Percentiles rank a stretch among this genome's conserved stretches.
Evolutionary conservation across 2,797 vertebrate species (phyloP).

Genomic region (Pristis pectinata): DNA sequence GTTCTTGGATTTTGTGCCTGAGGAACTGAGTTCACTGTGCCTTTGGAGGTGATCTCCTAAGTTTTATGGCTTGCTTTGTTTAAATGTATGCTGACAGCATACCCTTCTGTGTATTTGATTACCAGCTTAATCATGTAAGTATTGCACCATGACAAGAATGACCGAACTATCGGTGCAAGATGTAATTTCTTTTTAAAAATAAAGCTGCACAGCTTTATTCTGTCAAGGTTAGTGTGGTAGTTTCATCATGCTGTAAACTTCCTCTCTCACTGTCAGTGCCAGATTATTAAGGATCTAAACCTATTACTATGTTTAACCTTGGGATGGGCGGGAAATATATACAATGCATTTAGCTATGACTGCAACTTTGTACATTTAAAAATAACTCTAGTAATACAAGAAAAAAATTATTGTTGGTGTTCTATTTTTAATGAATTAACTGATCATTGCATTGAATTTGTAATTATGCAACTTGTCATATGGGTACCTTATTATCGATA

Average conservation of each 20-base stretch:
- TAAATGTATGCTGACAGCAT: not conserved
- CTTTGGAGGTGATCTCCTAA: not conserved
- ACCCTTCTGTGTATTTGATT: not conserved
- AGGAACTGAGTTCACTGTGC: not conserved
- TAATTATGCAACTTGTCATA: too few relatives aligned
- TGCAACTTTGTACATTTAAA: not conserved
- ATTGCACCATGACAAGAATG: not conserved
- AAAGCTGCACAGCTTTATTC: not conserved
- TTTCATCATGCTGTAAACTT: not conserved
- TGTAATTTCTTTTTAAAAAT: not conserved
- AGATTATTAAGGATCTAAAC: not conserved
- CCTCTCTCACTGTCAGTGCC: not conserved
- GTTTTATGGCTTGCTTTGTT: not conserved
- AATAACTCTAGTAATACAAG: too few relatives aligned
- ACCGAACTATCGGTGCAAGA: not conserved
- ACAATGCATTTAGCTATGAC: not conserved
- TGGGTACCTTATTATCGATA: too few relatives aligned
- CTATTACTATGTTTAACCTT: too few relatives aligned
- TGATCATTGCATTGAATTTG: too few relatives aligned
- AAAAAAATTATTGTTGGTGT: too few relatives aligned
- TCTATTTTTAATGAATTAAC: too few relatives aligned
- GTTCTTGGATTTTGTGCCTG: not conserved
- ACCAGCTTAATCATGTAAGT: not conserved
- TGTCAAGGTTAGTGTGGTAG: not conserved
- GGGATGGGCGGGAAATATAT: not conserved